Percentiles rank a stretch among this genome's conserved stretches.
These are phyloP conservation scores for Dendrocopos noguchii DNA, from an alignment of 2,113 vertebrate genomes.

Conservation along the genomic window DNA sequence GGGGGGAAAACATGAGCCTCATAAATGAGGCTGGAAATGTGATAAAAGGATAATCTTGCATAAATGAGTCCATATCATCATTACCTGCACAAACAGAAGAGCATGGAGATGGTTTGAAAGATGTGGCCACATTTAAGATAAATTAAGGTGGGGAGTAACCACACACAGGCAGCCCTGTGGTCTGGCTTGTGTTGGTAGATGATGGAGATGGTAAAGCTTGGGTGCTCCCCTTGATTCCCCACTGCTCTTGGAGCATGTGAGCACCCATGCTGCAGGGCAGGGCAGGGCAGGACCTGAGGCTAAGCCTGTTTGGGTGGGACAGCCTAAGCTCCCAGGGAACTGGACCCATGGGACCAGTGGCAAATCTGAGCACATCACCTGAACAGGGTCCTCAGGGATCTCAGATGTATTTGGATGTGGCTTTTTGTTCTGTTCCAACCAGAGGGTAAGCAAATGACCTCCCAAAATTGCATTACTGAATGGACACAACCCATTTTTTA, in stretches of 20 bases:
- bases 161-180: neutral
- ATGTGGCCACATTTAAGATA: conserved; percentile 3
- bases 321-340: fast-evolving
- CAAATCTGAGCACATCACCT: neutral
- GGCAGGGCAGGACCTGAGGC: neutral
- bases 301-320: fast-evolving
- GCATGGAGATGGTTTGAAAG: conserved; percentile 1
- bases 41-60: conserved; percentile 89
- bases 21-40: conserved; percentile 85
- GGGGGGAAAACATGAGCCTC: conserved; percentile 81
- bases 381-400: neutral
- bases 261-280: neutral
- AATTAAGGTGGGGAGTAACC: conserved; percentile 9
- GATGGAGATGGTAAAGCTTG: neutral
- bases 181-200: neutral
- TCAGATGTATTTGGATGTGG: fast-evolving
- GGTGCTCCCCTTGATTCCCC: neutral
- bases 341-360: fast-evolving
- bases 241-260: fast-evolving
- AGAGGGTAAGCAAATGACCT: neutral
- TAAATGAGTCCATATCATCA: conserved; percentile 82
- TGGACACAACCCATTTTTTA: neutral
- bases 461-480: neutral
- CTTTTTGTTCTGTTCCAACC: neutral
- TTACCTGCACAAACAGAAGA: conserved; percentile 78